These are phyloP conservation scores for Ictidomys tridecemlineatus DNA, from an alignment of 2,113 vertebrate genomes.

Conservation along the genomic window DNA sequence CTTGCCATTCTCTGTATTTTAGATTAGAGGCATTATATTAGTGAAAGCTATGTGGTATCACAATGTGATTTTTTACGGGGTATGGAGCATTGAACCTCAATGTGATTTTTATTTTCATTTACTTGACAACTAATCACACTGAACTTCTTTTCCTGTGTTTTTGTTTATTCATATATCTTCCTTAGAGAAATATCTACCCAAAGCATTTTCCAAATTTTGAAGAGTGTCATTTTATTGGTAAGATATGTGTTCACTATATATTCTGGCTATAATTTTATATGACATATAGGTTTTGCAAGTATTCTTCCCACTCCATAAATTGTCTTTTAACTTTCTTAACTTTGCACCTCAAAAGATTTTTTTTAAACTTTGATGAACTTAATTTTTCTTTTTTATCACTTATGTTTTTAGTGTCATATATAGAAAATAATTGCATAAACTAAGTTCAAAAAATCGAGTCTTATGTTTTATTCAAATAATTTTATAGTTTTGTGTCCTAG, in stretches of 20 bases:
- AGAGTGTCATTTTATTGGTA: not conserved
- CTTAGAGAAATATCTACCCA: not conserved
- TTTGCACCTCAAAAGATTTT: not conserved
- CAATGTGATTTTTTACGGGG: not conserved
- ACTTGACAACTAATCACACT: not conserved
- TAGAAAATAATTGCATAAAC: not conserved
- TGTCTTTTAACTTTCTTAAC: not conserved
- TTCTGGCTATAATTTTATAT: not conserved
- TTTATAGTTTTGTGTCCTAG: not conserved
- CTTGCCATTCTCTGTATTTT: not conserved
- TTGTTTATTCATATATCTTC: not conserved
- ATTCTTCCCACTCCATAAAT: not conserved
- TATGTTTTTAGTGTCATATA: not conserved
- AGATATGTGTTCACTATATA: not conserved
- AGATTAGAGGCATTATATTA: not conserved
- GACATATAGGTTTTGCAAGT: not conserved
- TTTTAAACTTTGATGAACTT: not conserved
- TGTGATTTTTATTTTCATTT: not conserved
- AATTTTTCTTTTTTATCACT: not conserved
- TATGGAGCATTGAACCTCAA: not conserved
- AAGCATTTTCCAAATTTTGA: not conserved
- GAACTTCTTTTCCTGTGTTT: not conserved
- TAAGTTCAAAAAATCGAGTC: not conserved
- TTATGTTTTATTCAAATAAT: not conserved
- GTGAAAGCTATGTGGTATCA: not conserved